phyloP scores from a whole-genome alignment of 2,888 invertebrate genomes.

The Drosophila formosana region DNA sequence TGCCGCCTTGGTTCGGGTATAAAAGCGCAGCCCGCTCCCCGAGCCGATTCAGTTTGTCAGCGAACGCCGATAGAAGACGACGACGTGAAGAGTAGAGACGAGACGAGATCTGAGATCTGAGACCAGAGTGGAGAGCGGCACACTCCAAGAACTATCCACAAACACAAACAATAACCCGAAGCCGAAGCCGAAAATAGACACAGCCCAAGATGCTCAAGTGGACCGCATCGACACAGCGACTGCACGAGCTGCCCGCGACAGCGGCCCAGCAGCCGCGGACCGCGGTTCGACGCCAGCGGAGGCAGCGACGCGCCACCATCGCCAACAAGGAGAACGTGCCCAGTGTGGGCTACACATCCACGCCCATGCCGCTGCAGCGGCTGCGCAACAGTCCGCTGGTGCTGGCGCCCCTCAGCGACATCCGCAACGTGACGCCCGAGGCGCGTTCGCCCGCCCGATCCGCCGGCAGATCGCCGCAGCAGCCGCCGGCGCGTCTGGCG shows the following conservation, averaged over 20 bases:
- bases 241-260: slow-evolving; percentile 54
- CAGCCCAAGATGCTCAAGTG: slow-evolving; percentile 81
- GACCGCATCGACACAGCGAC: slow-evolving; percentile 81
- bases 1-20: slow-evolving; percentile 46
- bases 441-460: slow-evolving; percentile 46
- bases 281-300: slow-evolving; percentile 57
- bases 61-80: slow-evolving; percentile 63
- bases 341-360: slow-evolving; percentile 70
- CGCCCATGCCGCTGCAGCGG: slow-evolving; percentile 69
- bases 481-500: slow-evolving; percentile 10
- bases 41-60: slow-evolving; percentile 81
- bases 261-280: slow-evolving; percentile 13
- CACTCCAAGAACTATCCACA: slow-evolving; percentile 9
- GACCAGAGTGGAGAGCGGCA: slow-evolving; percentile 32
- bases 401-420: slow-evolving; percentile 79
- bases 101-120: slow-evolving; percentile 23
- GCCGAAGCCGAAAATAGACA: not conserved
- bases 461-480: not conserved
- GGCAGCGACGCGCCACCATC: slow-evolving; percentile 79
- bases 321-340: slow-evolving; percentile 82
- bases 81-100: slow-evolving; percentile 10
- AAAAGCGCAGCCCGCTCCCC: slow-evolving; percentile 61
- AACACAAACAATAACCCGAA: not conserved
- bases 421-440: slow-evolving; percentile 78
- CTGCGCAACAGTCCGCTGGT: slow-evolving; percentile 76